Conservation (phyloP, 2,888 invertebrate genomes). For the Uloborus plumipes region DNA sequence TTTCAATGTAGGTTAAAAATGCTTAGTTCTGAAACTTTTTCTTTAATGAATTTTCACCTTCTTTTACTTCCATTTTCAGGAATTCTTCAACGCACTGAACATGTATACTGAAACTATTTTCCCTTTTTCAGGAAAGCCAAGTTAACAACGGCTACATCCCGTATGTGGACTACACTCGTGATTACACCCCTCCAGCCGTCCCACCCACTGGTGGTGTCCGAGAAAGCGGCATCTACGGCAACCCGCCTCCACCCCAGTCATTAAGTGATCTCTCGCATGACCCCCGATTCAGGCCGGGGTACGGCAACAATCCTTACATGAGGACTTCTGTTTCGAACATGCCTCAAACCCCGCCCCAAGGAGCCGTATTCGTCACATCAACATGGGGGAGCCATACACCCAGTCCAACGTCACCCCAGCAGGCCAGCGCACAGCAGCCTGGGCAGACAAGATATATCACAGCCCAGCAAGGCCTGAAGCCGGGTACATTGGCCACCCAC, state of each 20-base stretch:
- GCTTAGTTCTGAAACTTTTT: background rate
- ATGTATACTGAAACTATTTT: background rate
- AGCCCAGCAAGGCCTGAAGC: slow-evolving; percentile 60
- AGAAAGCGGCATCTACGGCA: slow-evolving; percentile 67
- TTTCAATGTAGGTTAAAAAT: background rate
- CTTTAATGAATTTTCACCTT: too few species aligned
- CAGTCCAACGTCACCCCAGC: slow-evolving; percentile 49
- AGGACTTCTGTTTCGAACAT: slow-evolving; percentile 77
- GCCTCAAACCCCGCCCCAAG: slow-evolving; percentile 38
- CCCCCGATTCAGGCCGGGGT: slow-evolving; percentile 88
- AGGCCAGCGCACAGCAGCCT: slow-evolving; percentile 27
- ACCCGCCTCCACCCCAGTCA: slow-evolving; percentile 48
- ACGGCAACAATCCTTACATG: slow-evolving; percentile 83
- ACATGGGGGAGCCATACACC: slow-evolving; percentile 57
- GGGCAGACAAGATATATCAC: slow-evolving; percentile 59
- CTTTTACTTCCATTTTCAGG: too few species aligned
- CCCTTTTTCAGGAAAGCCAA: slow-evolving; percentile 70
- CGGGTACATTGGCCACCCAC: slow-evolving; percentile 64
- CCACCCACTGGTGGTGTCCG: slow-evolving; percentile 71
- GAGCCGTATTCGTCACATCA: slow-evolving; percentile 61
- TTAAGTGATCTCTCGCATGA: slow-evolving; percentile 72
- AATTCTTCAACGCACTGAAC: too few species aligned
- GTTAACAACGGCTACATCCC: slow-evolving; percentile 89
- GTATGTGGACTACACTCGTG: slow-evolving; percentile 88
- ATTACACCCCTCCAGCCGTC: slow-evolving; percentile 85